These are phyloP conservation scores for Temnothorax curvispinosus DNA, from an alignment of 1,140 invertebrate species.

Conservation along the genomic window DNA sequence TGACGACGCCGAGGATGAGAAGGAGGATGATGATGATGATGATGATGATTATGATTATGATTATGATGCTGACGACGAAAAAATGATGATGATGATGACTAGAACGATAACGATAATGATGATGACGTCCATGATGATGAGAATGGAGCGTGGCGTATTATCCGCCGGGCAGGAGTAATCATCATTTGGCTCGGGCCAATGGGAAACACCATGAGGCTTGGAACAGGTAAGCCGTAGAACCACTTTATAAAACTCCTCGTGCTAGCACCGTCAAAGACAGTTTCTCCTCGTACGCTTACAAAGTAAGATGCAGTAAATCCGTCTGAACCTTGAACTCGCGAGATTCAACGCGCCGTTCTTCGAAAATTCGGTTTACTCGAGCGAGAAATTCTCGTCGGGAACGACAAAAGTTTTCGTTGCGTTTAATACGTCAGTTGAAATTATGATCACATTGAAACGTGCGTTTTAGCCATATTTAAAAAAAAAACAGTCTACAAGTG, in stretches of 20 bases:
- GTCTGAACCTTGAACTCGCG: background rate
- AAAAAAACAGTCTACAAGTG: background rate
- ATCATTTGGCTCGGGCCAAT: conserved; percentile 76
- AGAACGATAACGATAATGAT: conserved; percentile 60
- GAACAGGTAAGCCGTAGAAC: conserved; percentile 50
- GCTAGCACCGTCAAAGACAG: conserved; percentile 60
- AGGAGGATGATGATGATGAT: conserved; percentile 50
- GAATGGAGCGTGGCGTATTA: conserved; percentile 61
- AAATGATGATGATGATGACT: conserved; percentile 69
- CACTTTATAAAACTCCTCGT: conserved; percentile 70
- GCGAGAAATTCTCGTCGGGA: background rate
- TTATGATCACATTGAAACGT: background rate
- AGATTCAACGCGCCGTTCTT: background rate
- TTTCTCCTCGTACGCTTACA: conserved; percentile 65
- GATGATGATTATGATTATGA: conserved; percentile 57
- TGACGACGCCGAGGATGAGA: conserved; percentile 59
- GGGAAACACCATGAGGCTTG: conserved; percentile 71
- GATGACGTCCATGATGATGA: conserved; percentile 66
- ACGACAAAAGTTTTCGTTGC: background rate
- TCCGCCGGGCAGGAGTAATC: conserved; percentile 73
- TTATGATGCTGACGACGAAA: conserved; percentile 30
- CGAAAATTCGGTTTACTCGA: background rate
- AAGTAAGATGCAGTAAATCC: conserved; percentile 45
- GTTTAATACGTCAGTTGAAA: background rate
- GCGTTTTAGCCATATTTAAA: background rate